Conservation (phyloP, 2,797 vertebrate species). For the Aldrovandia affinis region DNA sequence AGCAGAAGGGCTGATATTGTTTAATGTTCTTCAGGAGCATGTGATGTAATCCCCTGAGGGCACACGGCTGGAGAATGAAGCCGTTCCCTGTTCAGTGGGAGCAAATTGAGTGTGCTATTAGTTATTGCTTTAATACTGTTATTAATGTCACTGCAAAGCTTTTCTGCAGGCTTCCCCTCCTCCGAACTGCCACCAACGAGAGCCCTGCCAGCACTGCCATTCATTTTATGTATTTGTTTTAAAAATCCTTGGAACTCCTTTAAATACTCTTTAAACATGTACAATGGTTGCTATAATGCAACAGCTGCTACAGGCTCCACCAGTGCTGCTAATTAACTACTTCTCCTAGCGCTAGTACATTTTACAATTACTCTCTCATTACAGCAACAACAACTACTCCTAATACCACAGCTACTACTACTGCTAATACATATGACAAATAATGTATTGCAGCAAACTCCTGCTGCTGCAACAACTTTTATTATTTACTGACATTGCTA, state of each 20-base stretch:
- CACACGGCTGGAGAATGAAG: background rate
- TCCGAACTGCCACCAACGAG: background rate
- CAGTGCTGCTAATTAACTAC: background rate
- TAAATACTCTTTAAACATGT: background rate
- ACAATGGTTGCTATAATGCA: background rate
- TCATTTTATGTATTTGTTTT: background rate
- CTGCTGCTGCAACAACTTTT: background rate
- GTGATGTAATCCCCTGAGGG: background rate
- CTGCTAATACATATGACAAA: background rate
- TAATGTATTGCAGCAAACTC: background rate
- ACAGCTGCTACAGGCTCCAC: background rate
- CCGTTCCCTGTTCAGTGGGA: background rate
- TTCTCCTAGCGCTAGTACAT: background rate
- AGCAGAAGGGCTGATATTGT: background rate
- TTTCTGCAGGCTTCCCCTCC: background rate
- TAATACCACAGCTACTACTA: background rate
- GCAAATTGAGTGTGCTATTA: constrained; percentile 2
- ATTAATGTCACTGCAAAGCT: constrained; percentile 5
- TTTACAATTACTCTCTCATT: no score
- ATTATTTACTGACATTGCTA: background rate
- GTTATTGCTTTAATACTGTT: constrained; percentile 11
- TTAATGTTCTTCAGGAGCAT: background rate
- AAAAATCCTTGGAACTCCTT: background rate
- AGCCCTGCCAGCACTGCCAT: background rate
- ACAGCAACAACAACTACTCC: no score